Percentiles rank a stretch among this genome's conserved stretches.
These are phyloP conservation scores for Synergus japonicus DNA, from an alignment of 2,888 invertebrate genomes.

Conservation along the genomic window DNA sequence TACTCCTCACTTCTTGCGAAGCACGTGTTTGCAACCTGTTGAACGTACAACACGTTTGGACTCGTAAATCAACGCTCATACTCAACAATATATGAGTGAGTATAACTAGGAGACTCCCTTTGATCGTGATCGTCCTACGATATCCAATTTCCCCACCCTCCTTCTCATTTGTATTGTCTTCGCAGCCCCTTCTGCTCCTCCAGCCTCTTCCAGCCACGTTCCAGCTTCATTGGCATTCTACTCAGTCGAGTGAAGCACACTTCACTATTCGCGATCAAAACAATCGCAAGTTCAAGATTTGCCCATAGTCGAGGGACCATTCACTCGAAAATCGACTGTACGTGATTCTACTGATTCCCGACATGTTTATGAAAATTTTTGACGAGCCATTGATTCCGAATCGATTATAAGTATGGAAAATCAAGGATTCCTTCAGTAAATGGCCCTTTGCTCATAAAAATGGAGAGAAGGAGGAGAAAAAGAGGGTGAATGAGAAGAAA, in stretches of 20 bases:
- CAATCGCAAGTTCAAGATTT: too few relatives aligned
- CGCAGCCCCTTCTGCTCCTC: not conserved
- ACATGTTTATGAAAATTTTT: too few relatives aligned
- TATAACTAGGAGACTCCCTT: constrained; percentile 13
- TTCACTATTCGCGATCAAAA: not conserved
- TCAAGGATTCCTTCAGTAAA: too few relatives aligned
- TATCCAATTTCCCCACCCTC: constrained; percentile 38
- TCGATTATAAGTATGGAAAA: too few relatives aligned
- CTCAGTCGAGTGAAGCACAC: not conserved
- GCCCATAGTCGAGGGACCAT: too few relatives aligned
- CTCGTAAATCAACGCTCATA: constrained; percentile 26
- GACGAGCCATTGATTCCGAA: too few relatives aligned
- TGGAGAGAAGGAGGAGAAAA: too few relatives aligned
- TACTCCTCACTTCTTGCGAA: constrained; percentile 3
- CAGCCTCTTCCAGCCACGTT: constrained; percentile 25
- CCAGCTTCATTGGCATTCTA: constrained; percentile 24
- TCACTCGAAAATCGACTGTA: too few relatives aligned
- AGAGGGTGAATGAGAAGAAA: too few relatives aligned
- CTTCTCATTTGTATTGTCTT: constrained; percentile 32
- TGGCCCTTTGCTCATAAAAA: too few relatives aligned
- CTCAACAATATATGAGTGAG: not conserved
- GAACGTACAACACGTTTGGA: constrained; percentile 32
- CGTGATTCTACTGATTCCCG: too few relatives aligned
- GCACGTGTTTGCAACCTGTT: constrained; percentile 39
- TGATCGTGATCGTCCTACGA: constrained; percentile 34